phyloP scores from a whole-genome alignment of 2,113 vertebrate genomes.

The Callipepla squamata region DNA sequence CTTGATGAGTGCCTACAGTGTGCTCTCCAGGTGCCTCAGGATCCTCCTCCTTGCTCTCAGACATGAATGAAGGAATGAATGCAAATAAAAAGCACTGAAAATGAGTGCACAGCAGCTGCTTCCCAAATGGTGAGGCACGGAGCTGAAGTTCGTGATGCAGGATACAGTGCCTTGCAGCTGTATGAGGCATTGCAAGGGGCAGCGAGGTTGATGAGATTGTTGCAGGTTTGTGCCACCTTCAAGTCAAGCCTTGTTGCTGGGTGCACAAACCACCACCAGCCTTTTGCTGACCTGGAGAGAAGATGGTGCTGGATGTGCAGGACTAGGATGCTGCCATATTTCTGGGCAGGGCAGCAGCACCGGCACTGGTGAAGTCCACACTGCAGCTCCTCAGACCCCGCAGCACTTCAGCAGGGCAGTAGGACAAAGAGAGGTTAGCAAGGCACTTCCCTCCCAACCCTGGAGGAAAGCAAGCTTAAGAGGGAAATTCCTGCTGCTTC shows the following conservation, averaged over 20 bases:
- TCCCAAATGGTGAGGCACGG: neutral
- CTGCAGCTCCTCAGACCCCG: fast-evolving
- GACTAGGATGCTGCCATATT: neutral
- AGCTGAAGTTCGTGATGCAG: neutral
- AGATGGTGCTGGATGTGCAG: neutral
- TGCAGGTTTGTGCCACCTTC: neutral
- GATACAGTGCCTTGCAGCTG: neutral
- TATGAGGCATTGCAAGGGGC: neutral
- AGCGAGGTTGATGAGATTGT: neutral
- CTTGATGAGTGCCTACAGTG: neutral
- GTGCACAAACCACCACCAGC: neutral
- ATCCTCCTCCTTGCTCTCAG: neutral
- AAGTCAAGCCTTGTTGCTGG: neutral
- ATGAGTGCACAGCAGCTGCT: neutral
- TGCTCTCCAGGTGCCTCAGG: neutral
- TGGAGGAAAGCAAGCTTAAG: neutral
- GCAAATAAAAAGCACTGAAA: neutral
- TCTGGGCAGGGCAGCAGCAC: fast-evolving
- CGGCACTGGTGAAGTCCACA: neutral
- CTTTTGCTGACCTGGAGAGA: neutral
- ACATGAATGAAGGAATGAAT: neutral
- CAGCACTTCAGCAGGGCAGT: neutral
- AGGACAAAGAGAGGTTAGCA: neutral
- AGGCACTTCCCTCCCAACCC: neutral
- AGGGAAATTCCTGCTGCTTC: neutral